A percentile compares a stretch with the other conserved stretches of the same genome.
These are phyloP conservation scores for Heliconius charithonia DNA, from an alignment of 2,888 invertebrate genomes.

Conservation along the genomic window DNA sequence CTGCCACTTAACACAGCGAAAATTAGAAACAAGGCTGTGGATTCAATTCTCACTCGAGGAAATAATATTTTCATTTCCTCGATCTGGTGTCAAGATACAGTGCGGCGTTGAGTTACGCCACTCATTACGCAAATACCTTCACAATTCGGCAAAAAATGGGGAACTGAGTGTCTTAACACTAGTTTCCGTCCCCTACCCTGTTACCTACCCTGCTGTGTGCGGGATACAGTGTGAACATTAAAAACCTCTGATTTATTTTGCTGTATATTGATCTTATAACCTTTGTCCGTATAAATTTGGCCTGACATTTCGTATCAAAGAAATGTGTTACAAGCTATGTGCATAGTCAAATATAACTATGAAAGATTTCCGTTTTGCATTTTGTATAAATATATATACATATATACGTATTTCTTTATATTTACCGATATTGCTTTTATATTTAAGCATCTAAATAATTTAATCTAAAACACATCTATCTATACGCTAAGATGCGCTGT, in stretches of 20 bases:
- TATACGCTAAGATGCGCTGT: background rate
- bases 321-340: slow-evolving; percentile 1
- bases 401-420: background rate
- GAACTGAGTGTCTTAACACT: no score
- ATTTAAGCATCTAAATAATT: background rate
- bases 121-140: no score
- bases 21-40: no score
- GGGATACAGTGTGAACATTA: no score
- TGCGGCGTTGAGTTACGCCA: no score
- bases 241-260: slow-evolving; percentile 7
- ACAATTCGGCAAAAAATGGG: no score
- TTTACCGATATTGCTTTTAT: background rate
- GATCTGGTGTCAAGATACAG: no score
- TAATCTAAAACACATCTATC: background rate
- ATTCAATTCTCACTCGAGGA: no score
- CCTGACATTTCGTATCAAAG: slow-evolving; percentile 31
- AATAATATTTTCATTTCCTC: no score
- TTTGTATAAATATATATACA: background rate
- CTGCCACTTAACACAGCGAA: no score
- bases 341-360: slow-evolving; percentile 13
- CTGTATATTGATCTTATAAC: slow-evolving; percentile 33
- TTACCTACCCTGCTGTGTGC: no score
- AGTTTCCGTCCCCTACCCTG: no score
- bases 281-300: slow-evolving; percentile 24
- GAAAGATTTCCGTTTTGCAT: background rate